Evolutionary conservation across 2,888 invertebrate species (phyloP), one percentile per base, ranked within the genome.

Genomic region (Zygaena filipendulae): DNA sequence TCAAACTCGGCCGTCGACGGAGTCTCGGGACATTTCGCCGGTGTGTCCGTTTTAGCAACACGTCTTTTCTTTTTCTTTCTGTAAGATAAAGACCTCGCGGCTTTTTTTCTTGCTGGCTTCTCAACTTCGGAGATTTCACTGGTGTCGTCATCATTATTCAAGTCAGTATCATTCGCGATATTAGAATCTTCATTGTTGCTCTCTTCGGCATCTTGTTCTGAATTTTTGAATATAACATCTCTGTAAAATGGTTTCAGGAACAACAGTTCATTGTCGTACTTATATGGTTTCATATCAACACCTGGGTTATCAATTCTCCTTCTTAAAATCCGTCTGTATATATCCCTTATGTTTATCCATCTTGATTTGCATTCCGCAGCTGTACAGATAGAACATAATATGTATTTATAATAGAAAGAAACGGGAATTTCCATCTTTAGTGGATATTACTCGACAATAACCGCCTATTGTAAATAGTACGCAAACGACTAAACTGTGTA

Each of bases 341-440:
- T 77, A 19, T 79, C 79, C 33, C 79, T 52, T 42, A 79, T 77
- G 35, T 77, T 71, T 20, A 77, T 62, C 79, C 79, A 79, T 39
- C 79, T 50, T 2, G 66, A 49, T 58, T 79, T 79, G 37, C 79
- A 79, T 26, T 69, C 71, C 0, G 54, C 55, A 19, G 72, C 79
- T 79, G 48, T 11, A 27, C 20, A 10, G 23, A 27, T 6, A 13
- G 5, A 16, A n/a, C n/a, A n/a, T n/a, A n/a, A n/a, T n/a, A n/a
- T n/a, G n/a, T n/a, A n/a, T n/a, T n/a, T n/a, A n/a, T n/a, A n/a
- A n/a, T n/a, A n/a, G n/a, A n/a, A n/a, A n/a, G n/a, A n/a, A n/a
- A n/a, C n/a, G n/a, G n/a, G n/a, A n/a, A n/a, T n/a, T n/a, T n/a
- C n/a, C n/a, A n/a, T n/a, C n/a, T n/a, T n/a, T n/a, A n/a, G n/a